These are phyloP conservation scores for Balearica regulorum DNA, from an alignment of 2,797 vertebrate genomes.

Conservation along the genomic window DNA sequence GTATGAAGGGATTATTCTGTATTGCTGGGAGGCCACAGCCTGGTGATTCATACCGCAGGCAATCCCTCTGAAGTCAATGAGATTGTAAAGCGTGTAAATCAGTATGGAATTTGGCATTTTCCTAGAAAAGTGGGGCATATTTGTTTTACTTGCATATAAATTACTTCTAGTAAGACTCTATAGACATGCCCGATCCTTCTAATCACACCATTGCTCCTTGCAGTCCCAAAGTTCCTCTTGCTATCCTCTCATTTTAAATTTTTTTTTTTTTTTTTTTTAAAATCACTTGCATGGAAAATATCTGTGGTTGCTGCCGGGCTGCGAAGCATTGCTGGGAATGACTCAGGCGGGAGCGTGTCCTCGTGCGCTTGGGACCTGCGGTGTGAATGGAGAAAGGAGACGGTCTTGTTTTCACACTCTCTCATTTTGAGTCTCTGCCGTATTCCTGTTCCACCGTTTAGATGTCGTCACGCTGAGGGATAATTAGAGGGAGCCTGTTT, in stretches of 20 bases:
- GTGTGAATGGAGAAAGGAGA: neutral
- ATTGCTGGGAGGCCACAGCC: neutral
- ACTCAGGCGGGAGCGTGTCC: neutral
- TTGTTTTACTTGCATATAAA: constrained; percentile 5
- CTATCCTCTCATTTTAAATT: neutral
- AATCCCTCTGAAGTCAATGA: constrained; percentile 24
- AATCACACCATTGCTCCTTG: neutral
- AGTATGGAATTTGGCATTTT: neutral
- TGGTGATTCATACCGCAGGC: neutral
- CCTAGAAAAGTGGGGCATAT: neutral
- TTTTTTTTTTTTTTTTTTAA: too few relatives aligned
- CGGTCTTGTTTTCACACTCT: neutral
- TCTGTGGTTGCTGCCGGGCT: neutral
- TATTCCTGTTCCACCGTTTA: neutral
- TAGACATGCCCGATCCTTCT: neutral
- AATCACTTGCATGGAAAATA: neutral
- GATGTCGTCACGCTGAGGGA: neutral
- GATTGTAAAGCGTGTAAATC: constrained; percentile 14
- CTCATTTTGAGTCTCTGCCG: neutral
- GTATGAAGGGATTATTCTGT: neutral
- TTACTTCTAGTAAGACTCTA: neutral
- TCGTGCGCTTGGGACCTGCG: neutral
- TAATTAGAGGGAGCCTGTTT: constrained; percentile 29
- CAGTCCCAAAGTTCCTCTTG: neutral
- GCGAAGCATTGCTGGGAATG: neutral